Conservation (phyloP, 2,797 vertebrate species). For the Gymnothorax reevesii region DNA sequence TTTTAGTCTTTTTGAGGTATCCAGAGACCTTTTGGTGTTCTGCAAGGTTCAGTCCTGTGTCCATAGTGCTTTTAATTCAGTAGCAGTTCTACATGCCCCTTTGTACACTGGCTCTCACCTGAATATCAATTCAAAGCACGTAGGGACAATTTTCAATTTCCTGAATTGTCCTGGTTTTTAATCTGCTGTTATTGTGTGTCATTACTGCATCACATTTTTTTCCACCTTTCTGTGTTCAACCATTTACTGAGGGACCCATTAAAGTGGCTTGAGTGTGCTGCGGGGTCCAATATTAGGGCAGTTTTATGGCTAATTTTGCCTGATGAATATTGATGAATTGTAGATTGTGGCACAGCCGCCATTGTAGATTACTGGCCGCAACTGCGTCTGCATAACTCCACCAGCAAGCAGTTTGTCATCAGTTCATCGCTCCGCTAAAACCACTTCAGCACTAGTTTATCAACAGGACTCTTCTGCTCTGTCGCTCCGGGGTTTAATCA, state of each 20-base stretch:
- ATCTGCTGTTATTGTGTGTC: background rate
- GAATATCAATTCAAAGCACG: background rate
- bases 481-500: too few species aligned
- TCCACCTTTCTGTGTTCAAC: background rate
- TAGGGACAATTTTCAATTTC: background rate
- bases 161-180: background rate
- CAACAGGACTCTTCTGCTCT: too few species aligned
- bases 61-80: background rate
- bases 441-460: too few species aligned
- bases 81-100: background rate
- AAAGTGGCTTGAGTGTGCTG: background rate
- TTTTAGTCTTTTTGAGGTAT: too few species aligned
- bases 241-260: background rate
- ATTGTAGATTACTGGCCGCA: background rate
- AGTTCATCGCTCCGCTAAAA: background rate
- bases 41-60: background rate
- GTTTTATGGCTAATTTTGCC: conserved; percentile 6
- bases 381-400: background rate
- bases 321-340: conserved; percentile 10
- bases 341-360: background rate
- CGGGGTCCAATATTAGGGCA: background rate
- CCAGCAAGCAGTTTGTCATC: background rate
- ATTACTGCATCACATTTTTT: background rate
- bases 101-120: background rate
- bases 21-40: background rate